Evolutionary conservation across 23 tunicate genomes (phyloP).

Genomic region (Corella eumyota): DNA sequence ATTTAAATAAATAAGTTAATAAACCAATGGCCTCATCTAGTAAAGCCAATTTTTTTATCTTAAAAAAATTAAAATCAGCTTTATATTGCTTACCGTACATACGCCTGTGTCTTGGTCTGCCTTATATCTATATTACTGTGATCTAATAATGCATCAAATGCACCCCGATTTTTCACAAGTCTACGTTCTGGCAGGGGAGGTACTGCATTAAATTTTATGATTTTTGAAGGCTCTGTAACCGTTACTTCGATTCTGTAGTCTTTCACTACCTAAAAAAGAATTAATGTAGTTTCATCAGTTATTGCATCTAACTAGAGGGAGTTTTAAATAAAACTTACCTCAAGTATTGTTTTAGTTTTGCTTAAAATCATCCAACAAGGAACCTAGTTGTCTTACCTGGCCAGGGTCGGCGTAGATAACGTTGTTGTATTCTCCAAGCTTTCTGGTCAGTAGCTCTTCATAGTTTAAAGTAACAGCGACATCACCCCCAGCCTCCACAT

Average conservation of each 20-base stretch:
- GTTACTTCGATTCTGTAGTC: constrained; percentile 26
- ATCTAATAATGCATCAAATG: background rate
- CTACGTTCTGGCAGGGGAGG: constrained; percentile 2
- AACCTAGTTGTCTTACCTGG: constrained; percentile 7
- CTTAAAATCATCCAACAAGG: background rate
- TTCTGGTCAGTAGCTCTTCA: constrained; percentile 42
- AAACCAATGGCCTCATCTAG: no score
- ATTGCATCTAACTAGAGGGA: no score
- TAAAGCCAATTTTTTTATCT: no score
- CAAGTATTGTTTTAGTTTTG: background rate
- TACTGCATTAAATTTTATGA: constrained; percentile 6
- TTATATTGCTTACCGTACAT: constrained; percentile 19
- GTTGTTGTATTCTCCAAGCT: constrained; percentile 24
- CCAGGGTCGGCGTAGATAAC: constrained; percentile 39
- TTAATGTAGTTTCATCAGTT: background rate
- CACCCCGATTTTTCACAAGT: background rate
- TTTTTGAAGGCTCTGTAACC: constrained; percentile 21
- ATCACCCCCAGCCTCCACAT: constrained; percentile 23
- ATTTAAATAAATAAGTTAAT: no score
- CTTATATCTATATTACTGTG: constrained; percentile 8
- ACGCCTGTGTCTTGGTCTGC: constrained; percentile 21
- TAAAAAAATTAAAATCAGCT: no score
- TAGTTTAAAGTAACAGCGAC: constrained; percentile 27
- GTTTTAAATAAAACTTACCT: no score
- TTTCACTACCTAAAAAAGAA: constrained; percentile 23